These are phyloP conservation scores for Cheilosia variabilis DNA, from an alignment of 2,888 invertebrate species.

Conservation along the genomic window DNA sequence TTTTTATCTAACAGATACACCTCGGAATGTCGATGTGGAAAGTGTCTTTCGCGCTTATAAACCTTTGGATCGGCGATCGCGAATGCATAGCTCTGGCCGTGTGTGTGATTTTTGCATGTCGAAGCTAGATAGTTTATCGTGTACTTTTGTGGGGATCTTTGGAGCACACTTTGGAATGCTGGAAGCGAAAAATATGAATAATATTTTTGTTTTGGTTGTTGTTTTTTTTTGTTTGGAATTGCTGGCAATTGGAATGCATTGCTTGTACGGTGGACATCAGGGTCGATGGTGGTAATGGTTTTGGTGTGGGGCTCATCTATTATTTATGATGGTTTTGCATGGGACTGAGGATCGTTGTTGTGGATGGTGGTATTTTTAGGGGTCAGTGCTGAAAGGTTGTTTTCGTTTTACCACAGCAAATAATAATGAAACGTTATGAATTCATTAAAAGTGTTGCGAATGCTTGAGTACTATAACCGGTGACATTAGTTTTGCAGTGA, in stretches of 20 bases:
- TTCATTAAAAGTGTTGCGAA: too few species aligned
- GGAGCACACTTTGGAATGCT: conserved; percentile 71
- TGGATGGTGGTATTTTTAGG: conserved; percentile 13
- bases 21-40: conserved; percentile 63
- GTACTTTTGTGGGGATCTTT: conserved; percentile 58
- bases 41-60: conserved; percentile 38
- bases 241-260: conserved; percentile 45
- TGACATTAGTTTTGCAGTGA: too few species aligned
- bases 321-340: conserved; percentile 28
- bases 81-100: conserved; percentile 33
- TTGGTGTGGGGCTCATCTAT: conserved; percentile 17
- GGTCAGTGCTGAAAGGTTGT: conserved; percentile 8
- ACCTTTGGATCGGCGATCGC: conserved; percentile 26
- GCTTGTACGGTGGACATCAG: neutral
- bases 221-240: conserved; percentile 11
- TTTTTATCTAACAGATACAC: conserved; percentile 68
- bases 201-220: conserved; percentile 3
- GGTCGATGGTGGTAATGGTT: neutral
- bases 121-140: conserved; percentile 59
- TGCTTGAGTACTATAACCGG: too few species aligned
- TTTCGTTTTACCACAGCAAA: neutral
- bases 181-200: conserved; percentile 65
- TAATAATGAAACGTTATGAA: neutral
- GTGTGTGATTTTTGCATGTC: conserved; percentile 62
- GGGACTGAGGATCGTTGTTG: neutral